Percentiles rank a stretch among this genome's conserved stretches.
These are phyloP conservation scores for Chionoecetes opilio DNA, from an alignment of 1,140 invertebrate species.

Conservation along the genomic window DNA sequence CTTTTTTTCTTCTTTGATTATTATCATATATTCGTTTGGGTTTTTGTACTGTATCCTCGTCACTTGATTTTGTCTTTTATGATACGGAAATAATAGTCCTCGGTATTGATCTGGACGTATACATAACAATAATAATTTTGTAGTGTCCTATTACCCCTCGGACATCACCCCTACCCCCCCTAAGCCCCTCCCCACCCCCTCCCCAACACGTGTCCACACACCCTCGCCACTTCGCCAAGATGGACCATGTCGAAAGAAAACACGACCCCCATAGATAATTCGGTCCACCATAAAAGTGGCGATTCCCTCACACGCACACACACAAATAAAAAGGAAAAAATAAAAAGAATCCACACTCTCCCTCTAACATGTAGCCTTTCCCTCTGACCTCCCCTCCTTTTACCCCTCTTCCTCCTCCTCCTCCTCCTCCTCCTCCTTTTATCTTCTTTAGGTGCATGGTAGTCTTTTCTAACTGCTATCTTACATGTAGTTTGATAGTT, in stretches of 20 bases:
- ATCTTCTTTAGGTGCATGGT: no score
- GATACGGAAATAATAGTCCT: neutral
- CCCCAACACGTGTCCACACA: neutral
- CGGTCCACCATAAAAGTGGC: neutral
- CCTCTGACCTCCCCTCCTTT: no score
- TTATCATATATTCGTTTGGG: no score
- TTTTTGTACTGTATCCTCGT: no score
- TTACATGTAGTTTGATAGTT: no score
- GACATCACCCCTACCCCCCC: neutral
- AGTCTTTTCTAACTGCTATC: no score
- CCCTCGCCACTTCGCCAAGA: constrained; percentile 3
- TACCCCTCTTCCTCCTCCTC: no score
- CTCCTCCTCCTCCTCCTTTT: no score
- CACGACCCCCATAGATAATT: constrained; percentile 3
- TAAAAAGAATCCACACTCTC: no score
- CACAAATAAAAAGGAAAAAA: neutral
- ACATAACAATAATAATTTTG: neutral
- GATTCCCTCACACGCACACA: neutral
- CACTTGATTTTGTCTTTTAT: no score
- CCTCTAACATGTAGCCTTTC: no score
- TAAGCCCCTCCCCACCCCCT: neutral
- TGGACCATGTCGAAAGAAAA: neutral
- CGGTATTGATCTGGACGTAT: neutral
- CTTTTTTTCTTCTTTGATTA: no score
- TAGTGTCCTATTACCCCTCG: neutral